phyloP scores from a whole-genome alignment of 2,888 invertebrate species.

The Ephialtes manifestator region DNA sequence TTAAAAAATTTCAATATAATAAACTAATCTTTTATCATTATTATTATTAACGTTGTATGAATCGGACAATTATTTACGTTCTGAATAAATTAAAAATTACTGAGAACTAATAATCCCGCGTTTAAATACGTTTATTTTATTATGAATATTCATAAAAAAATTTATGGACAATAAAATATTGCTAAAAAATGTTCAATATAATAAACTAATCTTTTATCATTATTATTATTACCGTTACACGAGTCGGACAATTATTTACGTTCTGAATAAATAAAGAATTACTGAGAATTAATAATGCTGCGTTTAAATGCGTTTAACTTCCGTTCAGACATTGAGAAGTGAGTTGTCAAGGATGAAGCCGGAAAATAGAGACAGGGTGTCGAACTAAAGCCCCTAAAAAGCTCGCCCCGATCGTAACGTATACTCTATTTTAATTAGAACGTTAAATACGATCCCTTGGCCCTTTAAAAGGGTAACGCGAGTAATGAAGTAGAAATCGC shows the following conservation, averaged over 20 bases:
- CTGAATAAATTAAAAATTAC: not conserved
- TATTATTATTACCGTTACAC: too few species aligned
- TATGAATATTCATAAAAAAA: too few species aligned
- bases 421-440: conserved; percentile 3
- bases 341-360: not conserved
- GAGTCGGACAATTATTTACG: too few species aligned
- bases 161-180: too few species aligned
- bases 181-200: too few species aligned
- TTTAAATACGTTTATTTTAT: too few species aligned
- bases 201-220: too few species aligned
- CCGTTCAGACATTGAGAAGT: conserved; percentile 1
- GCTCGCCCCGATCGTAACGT: conserved; percentile 13
- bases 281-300: too few species aligned
- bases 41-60: too few species aligned
- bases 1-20: too few species aligned
- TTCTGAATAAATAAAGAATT: too few species aligned
- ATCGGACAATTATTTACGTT: not conserved
- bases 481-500: conserved; percentile 20
- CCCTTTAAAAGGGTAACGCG: conserved; percentile 21
- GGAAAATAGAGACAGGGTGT: conserved; percentile 9
- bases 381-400: conserved; percentile 8
- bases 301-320: not conserved
- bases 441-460: conserved; percentile 25
- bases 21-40: too few species aligned
- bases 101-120: not conserved